A percentile compares a stretch with the other conserved stretches of the same genome.
These are phyloP conservation scores for Pseudochirops cupreus DNA, from an alignment of 2,797 vertebrate genomes.

Conservation along the genomic window DNA sequence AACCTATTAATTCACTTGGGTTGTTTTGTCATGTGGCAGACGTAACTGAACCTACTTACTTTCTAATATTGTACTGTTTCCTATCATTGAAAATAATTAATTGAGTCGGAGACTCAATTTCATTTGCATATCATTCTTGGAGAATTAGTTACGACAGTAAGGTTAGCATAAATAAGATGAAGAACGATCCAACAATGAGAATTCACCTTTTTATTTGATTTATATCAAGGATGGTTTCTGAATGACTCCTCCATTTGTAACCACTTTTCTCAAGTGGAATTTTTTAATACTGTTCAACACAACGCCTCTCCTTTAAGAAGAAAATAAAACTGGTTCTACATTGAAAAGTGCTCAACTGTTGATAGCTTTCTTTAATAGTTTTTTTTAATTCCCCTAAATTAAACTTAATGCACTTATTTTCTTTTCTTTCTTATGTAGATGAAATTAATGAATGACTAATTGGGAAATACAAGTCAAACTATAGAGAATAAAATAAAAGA, in stretches of 20 bases:
- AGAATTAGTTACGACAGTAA: background rate
- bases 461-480: slow-evolving; percentile 38
- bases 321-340: slow-evolving; percentile 71
- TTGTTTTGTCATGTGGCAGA: background rate
- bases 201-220: slow-evolving; percentile 62
- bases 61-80: background rate
- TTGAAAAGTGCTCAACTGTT: slow-evolving; percentile 46
- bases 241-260: slow-evolving; percentile 58
- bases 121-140: background rate
- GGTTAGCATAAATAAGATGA: background rate
- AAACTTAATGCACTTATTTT: slow-evolving; percentile 28
- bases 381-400: slow-evolving; percentile 35
- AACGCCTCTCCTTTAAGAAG: slow-evolving; percentile 66
- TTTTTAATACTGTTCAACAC: slow-evolving; percentile 69
- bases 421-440: slow-evolving; percentile 30
- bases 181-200: slow-evolving; percentile 18
- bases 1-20: background rate
- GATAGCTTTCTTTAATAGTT: slow-evolving; percentile 7
- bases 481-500: background rate
- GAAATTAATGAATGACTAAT: slow-evolving; percentile 14
- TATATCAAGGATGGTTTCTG: slow-evolving; percentile 32
- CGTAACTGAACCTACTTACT: background rate
- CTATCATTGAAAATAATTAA: background rate
- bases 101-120: background rate
- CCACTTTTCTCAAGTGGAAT: slow-evolving; percentile 59